Conservation (phyloP, 2,797 vertebrate species). For the Hippopotamyrus pictus region DNA sequence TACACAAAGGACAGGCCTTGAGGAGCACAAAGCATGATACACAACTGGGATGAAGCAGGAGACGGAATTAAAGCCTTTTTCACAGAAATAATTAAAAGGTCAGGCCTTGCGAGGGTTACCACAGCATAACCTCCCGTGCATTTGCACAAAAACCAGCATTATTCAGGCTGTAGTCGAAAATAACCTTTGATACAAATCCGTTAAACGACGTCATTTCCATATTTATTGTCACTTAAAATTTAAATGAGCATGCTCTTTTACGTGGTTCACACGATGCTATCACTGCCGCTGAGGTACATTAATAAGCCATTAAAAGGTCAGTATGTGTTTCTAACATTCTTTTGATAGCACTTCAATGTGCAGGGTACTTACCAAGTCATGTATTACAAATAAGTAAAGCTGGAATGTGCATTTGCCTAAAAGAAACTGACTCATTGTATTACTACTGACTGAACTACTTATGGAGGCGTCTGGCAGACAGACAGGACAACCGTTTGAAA, state of each 20-base stretch:
- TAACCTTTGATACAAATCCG: background rate
- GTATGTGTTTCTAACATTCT: background rate
- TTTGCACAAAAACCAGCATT: background rate
- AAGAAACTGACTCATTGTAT: background rate
- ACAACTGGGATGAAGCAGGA: background rate
- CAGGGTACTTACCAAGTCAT: background rate
- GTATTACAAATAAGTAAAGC: background rate
- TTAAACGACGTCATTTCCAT: background rate
- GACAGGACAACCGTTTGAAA: background rate
- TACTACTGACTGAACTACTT: background rate
- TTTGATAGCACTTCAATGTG: background rate
- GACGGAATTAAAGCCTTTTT: background rate
- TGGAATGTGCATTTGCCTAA: background rate
- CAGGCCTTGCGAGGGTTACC: background rate
- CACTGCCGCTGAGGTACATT: background rate
- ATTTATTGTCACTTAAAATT: background rate
- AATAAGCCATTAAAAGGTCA: background rate
- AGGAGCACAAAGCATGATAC: background rate
- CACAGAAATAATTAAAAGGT: slow-evolving; percentile 4
- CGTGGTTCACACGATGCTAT: background rate
- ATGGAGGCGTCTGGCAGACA: background rate
- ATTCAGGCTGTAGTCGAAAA: background rate
- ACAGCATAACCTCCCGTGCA: slow-evolving; percentile 9
- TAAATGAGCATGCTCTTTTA: background rate
- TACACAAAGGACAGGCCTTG: background rate